These are phyloP conservation scores for Paramuricea clavata DNA, from an alignment of 92 coral and sea anemone genomes.

Conservation along the genomic window DNA sequence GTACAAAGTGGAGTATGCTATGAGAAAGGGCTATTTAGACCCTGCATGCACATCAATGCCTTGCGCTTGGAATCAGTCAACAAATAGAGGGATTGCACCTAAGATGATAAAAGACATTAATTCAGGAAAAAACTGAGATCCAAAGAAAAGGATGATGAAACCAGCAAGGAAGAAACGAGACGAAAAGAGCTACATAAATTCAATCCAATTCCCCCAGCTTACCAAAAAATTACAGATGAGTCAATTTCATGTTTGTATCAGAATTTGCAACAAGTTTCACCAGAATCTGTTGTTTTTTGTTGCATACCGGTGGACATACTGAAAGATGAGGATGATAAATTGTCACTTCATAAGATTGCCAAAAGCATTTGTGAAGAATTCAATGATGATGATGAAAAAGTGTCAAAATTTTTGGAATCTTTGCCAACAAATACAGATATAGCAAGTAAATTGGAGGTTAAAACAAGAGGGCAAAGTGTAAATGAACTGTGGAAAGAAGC, in stretches of 20 bases:
- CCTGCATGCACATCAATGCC: conserved; percentile 63
- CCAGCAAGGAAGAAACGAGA: not conserved
- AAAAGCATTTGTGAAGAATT: not conserved
- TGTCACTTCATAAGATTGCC: not conserved
- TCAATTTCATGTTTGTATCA: no score
- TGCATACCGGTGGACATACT: not conserved
- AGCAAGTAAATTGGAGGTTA: not conserved
- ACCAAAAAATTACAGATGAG: not conserved
- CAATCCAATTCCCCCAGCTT: not conserved
- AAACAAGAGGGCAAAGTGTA: conserved; percentile 11
- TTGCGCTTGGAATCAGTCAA: conserved; percentile 47
- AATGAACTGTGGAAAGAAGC: conserved; percentile 11
- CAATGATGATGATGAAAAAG: not conserved
- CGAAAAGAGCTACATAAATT: not conserved
- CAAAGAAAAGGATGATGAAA: no score
- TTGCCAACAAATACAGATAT: not conserved
- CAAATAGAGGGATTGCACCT: conserved; percentile 35
- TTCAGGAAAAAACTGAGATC: not conserved
- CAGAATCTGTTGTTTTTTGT: not conserved
- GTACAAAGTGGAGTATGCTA: no score
- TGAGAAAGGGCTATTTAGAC: conserved; percentile 52
- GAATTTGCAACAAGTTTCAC: not conserved
- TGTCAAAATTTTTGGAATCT: not conserved
- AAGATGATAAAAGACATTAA: not conserved
- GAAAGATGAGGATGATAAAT: not conserved